Conservation (phyloP, 2,797 vertebrate species). For the Hypotaenidia philippensis region DNA sequence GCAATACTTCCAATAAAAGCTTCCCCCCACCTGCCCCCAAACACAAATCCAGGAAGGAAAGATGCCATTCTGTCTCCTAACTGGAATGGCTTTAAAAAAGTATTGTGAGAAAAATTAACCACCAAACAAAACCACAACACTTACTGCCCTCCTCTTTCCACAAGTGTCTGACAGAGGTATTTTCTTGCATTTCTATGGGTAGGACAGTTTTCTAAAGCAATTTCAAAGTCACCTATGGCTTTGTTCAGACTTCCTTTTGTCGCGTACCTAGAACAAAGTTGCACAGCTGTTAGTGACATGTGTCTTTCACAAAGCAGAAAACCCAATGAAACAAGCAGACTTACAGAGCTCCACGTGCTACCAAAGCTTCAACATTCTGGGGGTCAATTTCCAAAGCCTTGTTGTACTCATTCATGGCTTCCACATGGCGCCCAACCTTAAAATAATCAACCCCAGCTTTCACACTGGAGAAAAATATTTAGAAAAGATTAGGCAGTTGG, state of each 20-base stretch:
- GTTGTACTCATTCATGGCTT: slow-evolving; percentile 99
- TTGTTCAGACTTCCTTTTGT: slow-evolving; percentile 96
- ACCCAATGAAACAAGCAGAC: slow-evolving; percentile 54
- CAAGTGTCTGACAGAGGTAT: slow-evolving; percentile 96
- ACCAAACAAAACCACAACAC: slow-evolving; percentile 42
- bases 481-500: neutral
- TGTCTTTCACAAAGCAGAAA: neutral
- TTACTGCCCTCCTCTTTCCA: slow-evolving; percentile 96
- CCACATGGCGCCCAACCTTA: slow-evolving; percentile 92
- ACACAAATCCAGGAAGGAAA: neutral
- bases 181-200: slow-evolving; percentile 97
- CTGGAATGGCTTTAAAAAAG: neutral
- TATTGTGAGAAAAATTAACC: neutral
- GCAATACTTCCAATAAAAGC: neutral
- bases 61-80: neutral
- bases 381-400: slow-evolving; percentile 96
- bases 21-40: neutral
- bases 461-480: slow-evolving; percentile 82
- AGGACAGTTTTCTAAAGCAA: slow-evolving; percentile 91
- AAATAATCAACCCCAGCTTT: slow-evolving; percentile 96
- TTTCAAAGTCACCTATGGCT: slow-evolving; percentile 94
- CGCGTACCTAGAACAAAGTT: slow-evolving; percentile 86
- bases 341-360: slow-evolving; percentile 96
- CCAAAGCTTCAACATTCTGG: slow-evolving; percentile 94
- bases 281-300: neutral